Evolutionary conservation across 2,888 invertebrate genomes (phyloP), one percentile per base, ranked within the genome.

Genomic region (Meteorus colon): DNA sequence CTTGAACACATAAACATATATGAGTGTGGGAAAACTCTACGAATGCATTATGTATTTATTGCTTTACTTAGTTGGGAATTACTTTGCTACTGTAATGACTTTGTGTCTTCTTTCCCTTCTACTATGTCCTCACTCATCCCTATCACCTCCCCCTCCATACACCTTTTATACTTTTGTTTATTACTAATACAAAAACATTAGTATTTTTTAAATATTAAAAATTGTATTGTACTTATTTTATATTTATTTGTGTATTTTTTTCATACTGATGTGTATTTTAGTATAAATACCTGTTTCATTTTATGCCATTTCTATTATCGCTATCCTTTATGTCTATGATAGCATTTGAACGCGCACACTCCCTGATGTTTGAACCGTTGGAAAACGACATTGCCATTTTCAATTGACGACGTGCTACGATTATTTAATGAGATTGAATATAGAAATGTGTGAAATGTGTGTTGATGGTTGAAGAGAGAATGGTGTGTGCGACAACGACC

Each of bases 1-100:
- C 16, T 14, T 74, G 59, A 68, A 45, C 66, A 45, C 66, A 41
- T 65, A 65, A 24, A 66, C 68, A 72, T 69, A 73, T 63, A 65
- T 76, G 69, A 74, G 78, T 87, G 86, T 87, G 87, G 87, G 87
- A 87, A 84, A 87, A 86, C 82, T 86, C 83, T 81, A 78, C 83
- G 83, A 83, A 87, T 87, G 87, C 87, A 87, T 87, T 87, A 87
- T 87, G 87, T 86, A 87, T 87, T 87, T 87, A 86, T 87, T 84
- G 87, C 86, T 86, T 87, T 86, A 86, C 86, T 87, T 87, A 87
- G 87, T 87, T 86, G 84, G 84, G 85, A 87, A 87, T 87, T 87
- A 87, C 84, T 86, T 86, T 85, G 84, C 84, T 80, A 83, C 80
- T 82, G 85, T 87, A 87, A 87, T 87, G 86, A 86, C 84, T 85